These are phyloP conservation scores for Dryas iulia DNA, from an alignment of 1,140 invertebrate genomes.

Conservation along the genomic window DNA sequence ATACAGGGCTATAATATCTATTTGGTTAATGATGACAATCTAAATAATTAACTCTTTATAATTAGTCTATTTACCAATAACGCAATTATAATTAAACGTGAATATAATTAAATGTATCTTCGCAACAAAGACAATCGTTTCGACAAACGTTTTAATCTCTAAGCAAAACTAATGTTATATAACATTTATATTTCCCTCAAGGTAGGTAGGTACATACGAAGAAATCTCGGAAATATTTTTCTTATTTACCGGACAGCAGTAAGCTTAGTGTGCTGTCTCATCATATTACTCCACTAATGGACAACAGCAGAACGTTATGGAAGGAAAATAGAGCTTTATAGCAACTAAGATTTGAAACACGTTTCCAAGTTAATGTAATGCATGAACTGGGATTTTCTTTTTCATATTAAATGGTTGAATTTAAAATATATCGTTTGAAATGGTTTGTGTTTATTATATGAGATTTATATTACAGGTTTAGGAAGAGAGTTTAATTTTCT, in stretches of 20 bases:
- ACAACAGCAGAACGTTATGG: conserved; percentile 23
- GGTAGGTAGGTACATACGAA: background rate
- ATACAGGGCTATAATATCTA: too few relatives aligned
- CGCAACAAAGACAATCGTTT: too few relatives aligned
- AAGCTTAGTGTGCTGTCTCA: conserved; percentile 36
- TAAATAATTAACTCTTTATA: too few relatives aligned
- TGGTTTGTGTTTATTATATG: background rate
- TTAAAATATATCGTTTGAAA: background rate
- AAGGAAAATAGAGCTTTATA: conserved; percentile 29
- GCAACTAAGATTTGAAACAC: conserved; percentile 28
- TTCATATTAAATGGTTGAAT: conserved; percentile 11
- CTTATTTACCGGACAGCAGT: conserved; percentile 28
- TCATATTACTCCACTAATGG: conserved; percentile 34
- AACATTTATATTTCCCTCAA: background rate
- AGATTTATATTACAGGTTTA: too few relatives aligned
- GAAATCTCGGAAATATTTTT: conserved; percentile 26
- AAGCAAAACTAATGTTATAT: background rate
- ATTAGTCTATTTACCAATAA: too few relatives aligned
- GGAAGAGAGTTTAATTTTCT: too few relatives aligned
- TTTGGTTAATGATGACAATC: too few relatives aligned
- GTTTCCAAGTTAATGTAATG: conserved; percentile 24
- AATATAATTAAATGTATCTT: too few relatives aligned
- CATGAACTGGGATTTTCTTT: conserved; percentile 29
- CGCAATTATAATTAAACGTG: too few relatives aligned
- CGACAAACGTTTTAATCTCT: background rate